Evolutionary conservation across 2,888 invertebrate genomes (phyloP), one percentile per base, ranked within the genome.

Genomic region (Polietes domitor): DNA sequence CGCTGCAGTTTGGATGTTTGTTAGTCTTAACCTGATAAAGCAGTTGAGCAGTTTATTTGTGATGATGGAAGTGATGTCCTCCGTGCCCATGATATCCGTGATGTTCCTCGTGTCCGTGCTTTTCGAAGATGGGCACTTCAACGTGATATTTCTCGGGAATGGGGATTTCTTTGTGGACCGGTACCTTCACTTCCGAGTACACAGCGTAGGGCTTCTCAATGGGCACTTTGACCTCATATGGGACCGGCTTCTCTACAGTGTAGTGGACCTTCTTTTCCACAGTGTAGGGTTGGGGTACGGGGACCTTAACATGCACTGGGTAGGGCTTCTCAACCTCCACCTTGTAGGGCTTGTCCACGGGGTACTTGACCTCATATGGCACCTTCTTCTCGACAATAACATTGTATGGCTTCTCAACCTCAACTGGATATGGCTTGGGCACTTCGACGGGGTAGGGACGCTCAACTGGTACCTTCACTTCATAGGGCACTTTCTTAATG

Each of bases 181-280:
- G 96, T 77, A 95, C 93, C 81, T 94, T 95, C 15, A 96, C 95
- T 89, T 96, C 96, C 3, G 90, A 88, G 83, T 92, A 92, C 50
- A 96, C 96, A 88, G 96, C 95, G 92, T 96, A 96, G 79, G 96
- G 96, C 92, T 96, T 96, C 93, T 96, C 96, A 72, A 96, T 95
- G 83, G 92, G 92, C 71, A 92, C 93, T 80, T 95, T 96, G 24
- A 95, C 95, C 87, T 96, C 95, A 74, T 95, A 94, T 28, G 96
- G 96, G 89, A 95, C 94, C 19, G 96, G 96, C 53, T 96, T 95
- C 90, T 95, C 95, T 88, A 96, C 96, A 86, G 96, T 95, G 26
- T 96, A 94, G 4, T 96, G 96, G 47, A 95, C 93, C 80, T 94
- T 95, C 83, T 96, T 95, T 88, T 96, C 96, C 9, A 96, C 96